phyloP scores from a whole-genome alignment of 2,797 vertebrate genomes.

The Typhlichthys eigenmanni region DNA sequence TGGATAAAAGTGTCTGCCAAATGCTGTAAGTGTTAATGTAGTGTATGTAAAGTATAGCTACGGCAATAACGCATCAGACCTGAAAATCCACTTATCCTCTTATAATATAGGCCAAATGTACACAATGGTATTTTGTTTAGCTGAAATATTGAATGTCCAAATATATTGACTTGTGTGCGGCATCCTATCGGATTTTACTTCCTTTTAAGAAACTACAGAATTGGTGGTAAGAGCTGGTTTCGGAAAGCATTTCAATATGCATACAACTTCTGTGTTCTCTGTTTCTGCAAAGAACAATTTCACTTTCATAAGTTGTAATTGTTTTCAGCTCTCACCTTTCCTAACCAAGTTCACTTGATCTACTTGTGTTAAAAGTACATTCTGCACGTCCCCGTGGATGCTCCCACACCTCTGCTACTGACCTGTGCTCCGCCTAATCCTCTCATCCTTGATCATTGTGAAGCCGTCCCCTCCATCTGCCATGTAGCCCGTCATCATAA shows the following conservation, averaged over 20 bases:
- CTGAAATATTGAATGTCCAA: too few species aligned
- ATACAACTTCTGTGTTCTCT: not conserved
- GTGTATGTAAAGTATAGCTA: too few species aligned
- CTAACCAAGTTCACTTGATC: not conserved
- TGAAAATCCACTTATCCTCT: too few species aligned
- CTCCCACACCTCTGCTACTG: conserved; percentile 28
- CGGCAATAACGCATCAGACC: too few species aligned
- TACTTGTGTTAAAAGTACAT: too few species aligned
- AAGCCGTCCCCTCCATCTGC: conserved; percentile 84
- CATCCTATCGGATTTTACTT: too few species aligned
- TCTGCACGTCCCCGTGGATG: not conserved
- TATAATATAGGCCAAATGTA: not conserved
- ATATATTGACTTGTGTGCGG: too few species aligned
- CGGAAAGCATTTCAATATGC: not conserved
- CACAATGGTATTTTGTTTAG: too few species aligned
- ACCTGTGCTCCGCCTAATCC: conserved; percentile 86
- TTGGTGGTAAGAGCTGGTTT: not conserved
- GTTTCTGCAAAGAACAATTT: not conserved
- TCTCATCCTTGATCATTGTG: conserved; percentile 81
- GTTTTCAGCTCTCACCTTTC: not conserved
- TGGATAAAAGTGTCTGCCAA: too few species aligned
- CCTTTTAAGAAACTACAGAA: too few species aligned
- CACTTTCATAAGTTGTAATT: not conserved
- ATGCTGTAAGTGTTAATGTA: too few species aligned
- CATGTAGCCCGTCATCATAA: conserved; percentile 81